phyloP scores from a whole-genome alignment of 2,888 invertebrate species.

The Andrena camellia region DNA sequence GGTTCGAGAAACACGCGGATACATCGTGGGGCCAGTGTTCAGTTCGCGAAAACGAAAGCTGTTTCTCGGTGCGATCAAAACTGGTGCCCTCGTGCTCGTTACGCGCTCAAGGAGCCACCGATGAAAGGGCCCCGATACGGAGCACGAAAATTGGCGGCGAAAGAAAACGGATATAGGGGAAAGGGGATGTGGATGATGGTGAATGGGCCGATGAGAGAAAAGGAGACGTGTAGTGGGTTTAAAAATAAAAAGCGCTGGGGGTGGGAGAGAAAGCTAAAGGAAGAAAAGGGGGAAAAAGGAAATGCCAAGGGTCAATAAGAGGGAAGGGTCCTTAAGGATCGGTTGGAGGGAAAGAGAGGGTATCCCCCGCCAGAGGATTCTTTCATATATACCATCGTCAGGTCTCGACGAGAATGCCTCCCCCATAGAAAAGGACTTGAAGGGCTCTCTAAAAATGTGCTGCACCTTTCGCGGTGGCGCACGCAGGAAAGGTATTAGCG shows the following conservation, averaged over 20 bases:
- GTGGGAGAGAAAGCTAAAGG: not conserved
- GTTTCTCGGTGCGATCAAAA: constrained; percentile 12
- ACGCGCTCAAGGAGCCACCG: constrained; percentile 39
- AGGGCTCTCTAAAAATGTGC: constrained; percentile 69
- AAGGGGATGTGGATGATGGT: not conserved
- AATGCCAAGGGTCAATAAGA: constrained; percentile 63
- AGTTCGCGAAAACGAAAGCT: constrained; percentile 23
- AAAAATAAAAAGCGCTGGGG: constrained; percentile 7
- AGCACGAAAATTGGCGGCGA: constrained; percentile 35
- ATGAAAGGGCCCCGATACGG: constrained; percentile 59
- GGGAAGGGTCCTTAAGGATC: constrained; percentile 54
- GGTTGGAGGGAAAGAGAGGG: constrained; percentile 17
- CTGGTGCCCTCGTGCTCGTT: constrained; percentile 53
- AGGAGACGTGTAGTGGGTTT: constrained; percentile 18
- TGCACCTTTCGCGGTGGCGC: constrained; percentile 58
- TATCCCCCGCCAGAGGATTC: constrained; percentile 46
- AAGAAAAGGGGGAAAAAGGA: constrained; percentile 8
- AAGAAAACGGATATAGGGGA: constrained; percentile 11
- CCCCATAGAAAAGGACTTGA: constrained; percentile 63
- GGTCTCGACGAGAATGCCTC: constrained; percentile 59
- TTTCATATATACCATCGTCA: constrained; percentile 60
- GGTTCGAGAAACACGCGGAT: constrained; percentile 14
- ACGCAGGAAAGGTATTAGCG: constrained; percentile 63
- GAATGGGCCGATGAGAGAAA: constrained; percentile 24
- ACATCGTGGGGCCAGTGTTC: not conserved